phyloP scores from a whole-genome alignment of 2,888 invertebrate genomes.

The Thecophora atra region DNA sequence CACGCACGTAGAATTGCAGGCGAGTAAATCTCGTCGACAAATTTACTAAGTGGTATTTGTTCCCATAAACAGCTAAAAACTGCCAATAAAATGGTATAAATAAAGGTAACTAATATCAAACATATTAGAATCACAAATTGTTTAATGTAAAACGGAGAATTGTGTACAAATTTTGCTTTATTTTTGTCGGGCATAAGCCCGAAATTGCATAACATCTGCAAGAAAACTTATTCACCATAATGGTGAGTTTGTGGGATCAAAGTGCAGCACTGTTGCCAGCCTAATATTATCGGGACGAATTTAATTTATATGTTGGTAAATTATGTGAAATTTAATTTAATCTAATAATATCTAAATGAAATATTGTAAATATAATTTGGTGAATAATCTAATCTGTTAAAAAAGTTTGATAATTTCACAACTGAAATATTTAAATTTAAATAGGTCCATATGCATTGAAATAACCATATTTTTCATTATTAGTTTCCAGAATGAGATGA shows the following conservation, averaged over 20 bases:
- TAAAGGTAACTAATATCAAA: neutral
- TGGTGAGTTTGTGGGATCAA: neutral
- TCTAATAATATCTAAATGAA: too few species aligned
- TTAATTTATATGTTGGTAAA: too few species aligned
- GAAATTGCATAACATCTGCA: conserved; percentile 60
- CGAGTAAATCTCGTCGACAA: conserved; percentile 42
- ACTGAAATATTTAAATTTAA: too few species aligned
- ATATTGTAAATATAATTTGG: too few species aligned
- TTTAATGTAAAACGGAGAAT: conserved; percentile 28
- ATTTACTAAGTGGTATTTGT: conserved; percentile 45
- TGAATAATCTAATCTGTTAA: too few species aligned
- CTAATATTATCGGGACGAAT: too few species aligned
- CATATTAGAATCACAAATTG: neutral
- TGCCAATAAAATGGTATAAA: conserved; percentile 52
- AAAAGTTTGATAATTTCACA: too few species aligned
- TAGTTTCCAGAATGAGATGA: too few species aligned
- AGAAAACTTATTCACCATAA: conserved; percentile 29
- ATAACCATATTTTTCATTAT: too few species aligned
- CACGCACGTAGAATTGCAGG: conserved; percentile 22
- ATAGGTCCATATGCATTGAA: too few species aligned
- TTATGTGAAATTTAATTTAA: too few species aligned
- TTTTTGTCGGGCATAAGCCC: conserved; percentile 49
- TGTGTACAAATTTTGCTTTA: conserved; percentile 38
- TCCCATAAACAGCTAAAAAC: conserved; percentile 48
- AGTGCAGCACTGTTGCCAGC: neutral